Conservation (phyloP, 2,113 vertebrate species). For the Crocuta crocuta region DNA sequence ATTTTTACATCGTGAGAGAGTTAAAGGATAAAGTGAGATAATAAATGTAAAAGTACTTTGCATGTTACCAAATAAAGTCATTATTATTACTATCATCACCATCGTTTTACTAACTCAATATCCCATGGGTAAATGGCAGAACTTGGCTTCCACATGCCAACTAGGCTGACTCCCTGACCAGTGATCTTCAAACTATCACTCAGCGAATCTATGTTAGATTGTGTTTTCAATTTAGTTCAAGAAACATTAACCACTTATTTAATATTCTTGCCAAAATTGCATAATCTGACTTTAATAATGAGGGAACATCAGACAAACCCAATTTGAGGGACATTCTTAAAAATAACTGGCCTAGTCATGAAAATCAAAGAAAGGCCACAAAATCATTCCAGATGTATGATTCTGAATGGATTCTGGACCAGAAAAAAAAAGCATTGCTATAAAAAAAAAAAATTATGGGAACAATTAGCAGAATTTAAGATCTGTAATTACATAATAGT, state of each 20-base stretch:
- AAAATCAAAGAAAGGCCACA: conserved; percentile 54
- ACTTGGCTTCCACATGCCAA: neutral
- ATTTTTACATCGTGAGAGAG: neutral
- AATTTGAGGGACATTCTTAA: conserved; percentile 58
- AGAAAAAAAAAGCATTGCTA: neutral
- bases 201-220: neutral
- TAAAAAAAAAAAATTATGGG: neutral
- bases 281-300: conserved; percentile 61
- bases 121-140: neutral
- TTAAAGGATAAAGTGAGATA: neutral
- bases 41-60: neutral
- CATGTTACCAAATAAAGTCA: neutral
- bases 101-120: neutral
- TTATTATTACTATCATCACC: neutral
- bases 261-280: conserved; percentile 54
- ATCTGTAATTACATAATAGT: neutral
- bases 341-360: conserved; percentile 67
- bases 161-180: neutral
- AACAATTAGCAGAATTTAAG: conserved; percentile 31
- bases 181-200: conserved; percentile 25
- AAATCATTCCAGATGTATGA: neutral
- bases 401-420: conserved; percentile 5
- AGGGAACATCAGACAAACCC: conserved; percentile 59
- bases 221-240: conserved; percentile 60
- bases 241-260: conserved; percentile 58